These are phyloP conservation scores for Orthonychiurus folsomi DNA, from an alignment of 2,888 invertebrate species.

Conservation along the genomic window DNA sequence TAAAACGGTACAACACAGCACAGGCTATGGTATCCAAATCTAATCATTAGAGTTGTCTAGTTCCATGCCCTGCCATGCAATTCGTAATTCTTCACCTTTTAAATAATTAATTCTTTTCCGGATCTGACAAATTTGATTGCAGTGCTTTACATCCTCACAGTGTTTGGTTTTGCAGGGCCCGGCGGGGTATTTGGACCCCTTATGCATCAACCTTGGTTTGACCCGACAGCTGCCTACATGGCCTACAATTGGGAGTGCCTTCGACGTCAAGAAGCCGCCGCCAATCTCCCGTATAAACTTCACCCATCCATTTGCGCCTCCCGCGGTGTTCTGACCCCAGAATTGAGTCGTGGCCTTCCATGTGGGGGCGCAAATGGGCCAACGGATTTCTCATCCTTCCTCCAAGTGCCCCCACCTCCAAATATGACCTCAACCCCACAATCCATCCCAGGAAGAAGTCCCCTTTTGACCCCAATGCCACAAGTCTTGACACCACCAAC, in stretches of 20 bases:
- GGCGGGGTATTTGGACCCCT: constrained; percentile 66
- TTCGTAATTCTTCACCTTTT: not conserved
- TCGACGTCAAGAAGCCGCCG: constrained; percentile 47
- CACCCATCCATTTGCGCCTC: not conserved
- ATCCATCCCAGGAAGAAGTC: not conserved
- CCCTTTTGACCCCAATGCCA: constrained; percentile 1
- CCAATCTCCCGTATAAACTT: constrained; percentile 18
- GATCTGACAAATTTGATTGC: not conserved
- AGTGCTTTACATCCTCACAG: constrained; percentile 19
- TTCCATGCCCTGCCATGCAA: too few relatives aligned
- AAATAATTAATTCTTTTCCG: not conserved
- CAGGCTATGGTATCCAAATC: too few relatives aligned
- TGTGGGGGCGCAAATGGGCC: not conserved
- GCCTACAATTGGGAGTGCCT: constrained; percentile 67
- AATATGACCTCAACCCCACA: constrained; percentile 1
- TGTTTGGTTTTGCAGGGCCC: constrained; percentile 43
- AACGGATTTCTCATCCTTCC: not conserved
- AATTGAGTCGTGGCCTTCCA: not conserved
- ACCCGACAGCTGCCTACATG: constrained; percentile 64
- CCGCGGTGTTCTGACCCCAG: constrained; percentile 7
- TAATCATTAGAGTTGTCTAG: too few relatives aligned
- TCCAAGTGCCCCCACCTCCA: not conserved
- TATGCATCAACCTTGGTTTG: constrained; percentile 68
- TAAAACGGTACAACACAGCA: too few relatives aligned
- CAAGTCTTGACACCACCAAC: constrained; percentile 4